Conservation (phyloP, 1,140 invertebrate genomes). For the Scaptomyza montana region DNA sequence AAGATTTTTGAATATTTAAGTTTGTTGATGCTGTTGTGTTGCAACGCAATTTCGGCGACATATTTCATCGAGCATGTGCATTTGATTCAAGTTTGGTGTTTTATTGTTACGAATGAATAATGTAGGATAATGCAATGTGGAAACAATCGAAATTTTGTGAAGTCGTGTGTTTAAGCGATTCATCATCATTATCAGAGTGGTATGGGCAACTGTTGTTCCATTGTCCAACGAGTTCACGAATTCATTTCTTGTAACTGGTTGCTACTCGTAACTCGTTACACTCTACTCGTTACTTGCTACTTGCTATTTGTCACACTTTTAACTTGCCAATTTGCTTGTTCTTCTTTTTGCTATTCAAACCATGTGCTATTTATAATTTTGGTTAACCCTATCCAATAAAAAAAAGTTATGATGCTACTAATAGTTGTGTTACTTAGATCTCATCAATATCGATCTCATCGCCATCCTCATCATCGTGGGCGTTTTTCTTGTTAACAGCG, state of each 20-base stretch:
- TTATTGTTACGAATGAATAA: slow-evolving; percentile 43
- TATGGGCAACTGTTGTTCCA: background rate
- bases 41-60: background rate
- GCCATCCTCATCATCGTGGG: slow-evolving; percentile 90
- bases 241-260: background rate
- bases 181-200: slow-evolving; percentile 21
- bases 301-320: background rate
- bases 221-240: background rate
- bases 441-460: slow-evolving; percentile 96
- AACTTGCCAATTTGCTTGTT: background rate
- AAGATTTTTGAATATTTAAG: slow-evolving; percentile 18
- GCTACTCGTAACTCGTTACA: background rate
- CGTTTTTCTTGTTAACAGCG: slow-evolving; percentile 84
- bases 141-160: slow-evolving; percentile 40
- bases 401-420: background rate
- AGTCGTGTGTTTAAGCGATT: slow-evolving; percentile 13
- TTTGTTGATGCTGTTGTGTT: background rate
- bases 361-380: background rate
- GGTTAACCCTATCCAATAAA: slow-evolving; percentile 7
- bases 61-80: slow-evolving; percentile 23
- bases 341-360: background rate
- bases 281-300: background rate
- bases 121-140: slow-evolving; percentile 37
- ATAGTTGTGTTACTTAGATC: slow-evolving; percentile 87
- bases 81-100: slow-evolving; percentile 29